These are phyloP conservation scores for Pomatorhinus ruficollis DNA, from an alignment of 2,113 vertebrate genomes.

Conservation along the genomic window DNA sequence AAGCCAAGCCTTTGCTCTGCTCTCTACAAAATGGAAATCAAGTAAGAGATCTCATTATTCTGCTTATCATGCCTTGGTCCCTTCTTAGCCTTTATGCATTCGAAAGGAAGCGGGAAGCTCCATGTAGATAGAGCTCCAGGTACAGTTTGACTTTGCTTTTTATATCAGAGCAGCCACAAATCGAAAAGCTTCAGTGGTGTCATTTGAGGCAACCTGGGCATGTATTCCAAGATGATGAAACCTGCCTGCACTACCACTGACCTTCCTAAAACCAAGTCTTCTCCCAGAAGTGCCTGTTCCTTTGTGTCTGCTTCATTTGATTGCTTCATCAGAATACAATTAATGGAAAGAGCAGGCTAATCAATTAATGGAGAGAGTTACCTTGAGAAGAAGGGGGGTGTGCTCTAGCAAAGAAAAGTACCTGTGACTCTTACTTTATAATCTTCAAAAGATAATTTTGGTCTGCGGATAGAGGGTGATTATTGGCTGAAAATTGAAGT, in stretches of 20 bases:
- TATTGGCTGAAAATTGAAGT: constrained; percentile 14
- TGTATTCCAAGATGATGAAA: fast-evolving
- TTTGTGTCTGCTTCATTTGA: background rate
- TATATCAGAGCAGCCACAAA: background rate
- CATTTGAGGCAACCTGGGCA: background rate
- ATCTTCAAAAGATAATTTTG: background rate
- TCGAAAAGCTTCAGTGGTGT: background rate
- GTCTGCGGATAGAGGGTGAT: background rate
- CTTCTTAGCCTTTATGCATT: background rate
- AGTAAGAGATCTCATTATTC: background rate
- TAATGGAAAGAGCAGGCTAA: background rate
- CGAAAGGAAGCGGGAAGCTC: background rate
- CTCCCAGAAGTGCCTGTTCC: fast-evolving
- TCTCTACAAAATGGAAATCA: background rate
- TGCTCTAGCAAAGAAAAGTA: background rate
- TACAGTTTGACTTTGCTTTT: background rate
- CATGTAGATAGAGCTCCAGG: fast-evolving
- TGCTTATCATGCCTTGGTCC: background rate
- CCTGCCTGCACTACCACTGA: background rate
- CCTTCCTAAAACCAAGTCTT: background rate
- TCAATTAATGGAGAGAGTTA: background rate
- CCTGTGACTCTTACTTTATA: background rate
- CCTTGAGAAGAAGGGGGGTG: background rate
- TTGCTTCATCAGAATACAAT: background rate
- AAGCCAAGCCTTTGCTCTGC: background rate